Evolutionary conservation across 2,888 invertebrate species (phyloP).

Genomic region (Gerris lacustris): DNA sequence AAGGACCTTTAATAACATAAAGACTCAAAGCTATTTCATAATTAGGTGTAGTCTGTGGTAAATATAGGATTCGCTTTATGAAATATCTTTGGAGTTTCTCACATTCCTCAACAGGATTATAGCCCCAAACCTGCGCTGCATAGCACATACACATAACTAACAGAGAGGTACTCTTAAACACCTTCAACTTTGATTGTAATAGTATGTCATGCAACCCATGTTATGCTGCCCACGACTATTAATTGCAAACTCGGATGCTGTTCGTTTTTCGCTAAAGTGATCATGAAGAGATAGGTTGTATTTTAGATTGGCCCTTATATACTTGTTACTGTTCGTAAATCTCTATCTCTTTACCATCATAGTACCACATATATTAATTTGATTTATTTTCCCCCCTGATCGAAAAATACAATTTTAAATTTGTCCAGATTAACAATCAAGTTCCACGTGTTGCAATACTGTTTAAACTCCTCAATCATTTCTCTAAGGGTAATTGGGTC

Average conservation of each 20-base stretch:
- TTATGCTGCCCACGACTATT: neutral
- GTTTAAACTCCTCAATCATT: neutral
- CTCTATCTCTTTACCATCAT: neutral
- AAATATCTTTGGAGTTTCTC: neutral
- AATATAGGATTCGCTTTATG: neutral
- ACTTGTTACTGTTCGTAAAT: neutral
- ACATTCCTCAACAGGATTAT: neutral
- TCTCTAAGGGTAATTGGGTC: neutral
- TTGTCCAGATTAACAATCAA: neutral
- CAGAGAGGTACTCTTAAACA: neutral
- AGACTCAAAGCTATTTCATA: neutral
- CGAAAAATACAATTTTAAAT: neutral
- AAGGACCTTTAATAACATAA: too few species aligned
- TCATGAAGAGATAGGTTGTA: neutral
- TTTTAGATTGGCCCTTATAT: neutral
- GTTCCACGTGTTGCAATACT: neutral
- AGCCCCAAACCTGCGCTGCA: neutral
- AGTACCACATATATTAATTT: neutral
- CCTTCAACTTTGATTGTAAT: neutral
- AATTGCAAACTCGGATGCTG: neutral
- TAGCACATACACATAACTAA: neutral
- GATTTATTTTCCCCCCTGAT: neutral
- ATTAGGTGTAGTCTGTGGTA: neutral
- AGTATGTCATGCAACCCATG: neutral
- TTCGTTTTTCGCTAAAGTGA: neutral